Evolutionary conservation across 2,888 invertebrate genomes (phyloP).

Genomic region (Bruchidius siliquastri): DNA sequence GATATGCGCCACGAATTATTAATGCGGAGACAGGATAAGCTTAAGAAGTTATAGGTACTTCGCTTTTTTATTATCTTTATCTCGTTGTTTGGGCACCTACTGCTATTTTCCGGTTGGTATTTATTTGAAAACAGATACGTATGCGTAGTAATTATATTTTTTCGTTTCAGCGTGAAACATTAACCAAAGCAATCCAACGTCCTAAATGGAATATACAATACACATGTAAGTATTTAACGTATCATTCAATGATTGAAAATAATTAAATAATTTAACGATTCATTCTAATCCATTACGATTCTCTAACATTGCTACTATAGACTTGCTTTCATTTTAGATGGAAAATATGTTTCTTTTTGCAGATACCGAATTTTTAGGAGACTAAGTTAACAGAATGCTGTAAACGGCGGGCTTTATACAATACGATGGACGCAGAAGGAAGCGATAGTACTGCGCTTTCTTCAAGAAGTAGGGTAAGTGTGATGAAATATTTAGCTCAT

Average conservation of each 20-base stretch:
- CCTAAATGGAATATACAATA: constrained; percentile 22
- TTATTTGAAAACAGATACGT: too few species aligned
- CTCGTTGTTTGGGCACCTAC: too few species aligned
- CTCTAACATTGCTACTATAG: too few species aligned
- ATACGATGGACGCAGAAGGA: constrained; percentile 34
- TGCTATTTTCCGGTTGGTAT: too few species aligned
- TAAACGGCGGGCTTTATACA: constrained; percentile 31
- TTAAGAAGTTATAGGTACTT: too few species aligned
- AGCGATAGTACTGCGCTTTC: constrained; percentile 24
- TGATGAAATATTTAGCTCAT: neutral
- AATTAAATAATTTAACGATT: too few species aligned
- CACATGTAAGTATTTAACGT: constrained; percentile 15
- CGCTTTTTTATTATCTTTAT: too few species aligned
- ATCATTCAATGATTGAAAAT: neutral
- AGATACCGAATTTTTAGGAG: constrained; percentile 12
- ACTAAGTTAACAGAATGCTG: constrained; percentile 34
- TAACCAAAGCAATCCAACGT: constrained; percentile 18
- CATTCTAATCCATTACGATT: too few species aligned
- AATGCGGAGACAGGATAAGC: too few species aligned
- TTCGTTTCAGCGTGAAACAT: constrained; percentile 19
- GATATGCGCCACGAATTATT: too few species aligned
- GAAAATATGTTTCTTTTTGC: too few species aligned
- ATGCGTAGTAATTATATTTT: neutral
- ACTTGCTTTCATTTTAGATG: neutral
- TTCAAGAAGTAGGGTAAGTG: constrained; percentile 31